Conservation (phyloP, 92 coral and sea anemone genomes). For the Metridium senile region DNA sequence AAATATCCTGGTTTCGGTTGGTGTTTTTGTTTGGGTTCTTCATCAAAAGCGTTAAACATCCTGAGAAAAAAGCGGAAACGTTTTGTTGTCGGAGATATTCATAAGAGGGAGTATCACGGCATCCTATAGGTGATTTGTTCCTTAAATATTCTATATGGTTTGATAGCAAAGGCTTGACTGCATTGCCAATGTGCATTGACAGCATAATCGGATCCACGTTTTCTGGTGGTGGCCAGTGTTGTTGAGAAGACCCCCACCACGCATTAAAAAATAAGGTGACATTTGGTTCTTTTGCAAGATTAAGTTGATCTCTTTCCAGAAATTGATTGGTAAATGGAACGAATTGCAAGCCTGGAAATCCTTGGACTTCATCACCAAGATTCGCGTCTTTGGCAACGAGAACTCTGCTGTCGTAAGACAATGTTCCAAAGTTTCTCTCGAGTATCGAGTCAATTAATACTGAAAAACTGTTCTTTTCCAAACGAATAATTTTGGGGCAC, state of each 20-base stretch:
- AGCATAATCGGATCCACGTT: neutral
- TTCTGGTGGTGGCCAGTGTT: constrained; percentile 13
- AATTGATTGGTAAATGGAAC: constrained; percentile 16
- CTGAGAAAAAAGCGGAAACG: neutral
- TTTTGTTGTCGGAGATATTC: neutral
- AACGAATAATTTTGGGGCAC: neutral
- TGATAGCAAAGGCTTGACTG: neutral
- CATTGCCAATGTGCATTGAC: constrained; percentile 15
- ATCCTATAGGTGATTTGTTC: constrained; percentile 17
- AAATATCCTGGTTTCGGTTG: constrained; percentile 8
- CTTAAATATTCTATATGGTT: constrained; percentile 17
- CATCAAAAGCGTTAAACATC: neutral
- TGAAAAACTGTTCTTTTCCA: neutral
- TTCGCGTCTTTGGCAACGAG: neutral
- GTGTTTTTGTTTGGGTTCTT: neutral
- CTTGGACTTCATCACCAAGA: constrained; percentile 38
- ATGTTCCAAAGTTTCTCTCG: constrained; percentile 11
- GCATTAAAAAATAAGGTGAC: neutral
- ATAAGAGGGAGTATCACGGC: constrained; percentile 8
- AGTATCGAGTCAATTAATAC: neutral
- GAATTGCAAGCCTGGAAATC: constrained; percentile 37
- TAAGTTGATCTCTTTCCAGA: constrained; percentile 10
- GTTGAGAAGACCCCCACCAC: constrained; percentile 23
- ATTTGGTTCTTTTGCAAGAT: neutral
- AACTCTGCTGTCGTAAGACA: constrained; percentile 25